These are phyloP conservation scores for Harpalus rufipes DNA, from an alignment of 2,888 invertebrate species.

Conservation along the genomic window DNA sequence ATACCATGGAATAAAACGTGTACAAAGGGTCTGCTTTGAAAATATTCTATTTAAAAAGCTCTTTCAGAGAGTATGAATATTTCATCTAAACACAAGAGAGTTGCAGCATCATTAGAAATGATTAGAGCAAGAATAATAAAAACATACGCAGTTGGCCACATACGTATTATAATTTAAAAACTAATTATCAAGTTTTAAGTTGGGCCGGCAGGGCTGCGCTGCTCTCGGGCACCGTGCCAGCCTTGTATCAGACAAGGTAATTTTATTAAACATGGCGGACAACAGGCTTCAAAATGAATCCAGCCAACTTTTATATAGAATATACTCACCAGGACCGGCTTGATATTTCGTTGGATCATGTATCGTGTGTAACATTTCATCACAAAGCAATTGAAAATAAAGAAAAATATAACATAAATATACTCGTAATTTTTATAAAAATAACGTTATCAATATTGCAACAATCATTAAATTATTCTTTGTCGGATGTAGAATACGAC, in stretches of 20 bases:
- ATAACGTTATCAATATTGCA: too few species aligned
- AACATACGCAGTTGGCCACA: constrained; percentile 26
- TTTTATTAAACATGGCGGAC: constrained; percentile 64
- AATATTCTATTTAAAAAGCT: neutral
- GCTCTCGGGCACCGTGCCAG: constrained; percentile 50
- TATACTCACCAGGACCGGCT: constrained; percentile 18
- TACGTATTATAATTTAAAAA: constrained; percentile 61
- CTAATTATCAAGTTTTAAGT: constrained; percentile 66
- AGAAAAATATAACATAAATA: too few species aligned
- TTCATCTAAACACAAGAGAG: constrained; percentile 10
- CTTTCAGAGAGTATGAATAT: neutral
- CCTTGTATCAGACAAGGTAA: constrained; percentile 58
- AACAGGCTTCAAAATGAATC: constrained; percentile 60
- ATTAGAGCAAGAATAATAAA: constrained; percentile 49
- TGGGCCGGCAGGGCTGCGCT: constrained; percentile 32
- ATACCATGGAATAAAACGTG: neutral
- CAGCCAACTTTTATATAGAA: constrained; percentile 33
- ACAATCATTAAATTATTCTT: too few species aligned
- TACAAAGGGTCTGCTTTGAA: neutral
- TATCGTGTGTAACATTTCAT: too few species aligned
- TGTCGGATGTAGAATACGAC: too few species aligned
- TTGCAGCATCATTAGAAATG: constrained; percentile 35
- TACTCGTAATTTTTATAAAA: too few species aligned
- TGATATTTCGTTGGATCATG: too few species aligned
- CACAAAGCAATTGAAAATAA: too few species aligned